Evolutionary conservation across 1,140 invertebrate genomes (phyloP).

Genomic region (Drosophila arizonae): DNA sequence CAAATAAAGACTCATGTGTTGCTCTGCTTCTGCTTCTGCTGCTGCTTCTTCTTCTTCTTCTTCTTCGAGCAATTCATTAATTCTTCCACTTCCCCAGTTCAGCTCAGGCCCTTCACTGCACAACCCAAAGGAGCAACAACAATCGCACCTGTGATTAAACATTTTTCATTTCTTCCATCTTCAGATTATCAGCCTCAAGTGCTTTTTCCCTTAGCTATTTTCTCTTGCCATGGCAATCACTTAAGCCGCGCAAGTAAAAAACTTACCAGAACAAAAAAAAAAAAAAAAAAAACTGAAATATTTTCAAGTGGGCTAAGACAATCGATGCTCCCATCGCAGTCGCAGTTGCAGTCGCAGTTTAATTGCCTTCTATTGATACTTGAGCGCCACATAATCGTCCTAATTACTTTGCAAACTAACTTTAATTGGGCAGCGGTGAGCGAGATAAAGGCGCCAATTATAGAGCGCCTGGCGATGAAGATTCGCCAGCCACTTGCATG

Average conservation of each 20-base stretch:
- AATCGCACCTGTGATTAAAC: too few species aligned
- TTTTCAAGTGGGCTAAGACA: constrained; percentile 52
- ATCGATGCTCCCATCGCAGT: constrained; percentile 56
- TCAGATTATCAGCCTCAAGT: too few species aligned
- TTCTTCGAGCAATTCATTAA: too few species aligned
- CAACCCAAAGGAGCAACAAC: too few species aligned
- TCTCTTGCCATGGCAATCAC: constrained; percentile 52
- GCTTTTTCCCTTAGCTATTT: background rate
- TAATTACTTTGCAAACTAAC: constrained; percentile 80
- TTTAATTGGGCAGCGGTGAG: constrained; percentile 72
- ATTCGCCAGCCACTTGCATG: constrained; percentile 62
- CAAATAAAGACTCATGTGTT: too few species aligned
- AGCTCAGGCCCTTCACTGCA: too few species aligned
- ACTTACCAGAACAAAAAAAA: constrained; percentile 32
- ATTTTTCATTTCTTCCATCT: too few species aligned
- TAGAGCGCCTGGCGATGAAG: constrained; percentile 37
- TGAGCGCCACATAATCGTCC: constrained; percentile 78
- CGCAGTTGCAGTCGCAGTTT: constrained; percentile 10
- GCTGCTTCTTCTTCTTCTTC: too few species aligned
- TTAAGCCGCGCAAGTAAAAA: constrained; percentile 41
- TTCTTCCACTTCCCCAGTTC: too few species aligned
- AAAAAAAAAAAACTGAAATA: constrained; percentile 31
- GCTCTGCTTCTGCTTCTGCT: too few species aligned
- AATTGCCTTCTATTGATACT: constrained; percentile 79
- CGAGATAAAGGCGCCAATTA: constrained; percentile 75